A percentile compares a stretch with the other conserved stretches of the same genome.
These are phyloP conservation scores for Drosophila prosaltans DNA, from an alignment of 1,140 invertebrate species.

Conservation along the genomic window DNA sequence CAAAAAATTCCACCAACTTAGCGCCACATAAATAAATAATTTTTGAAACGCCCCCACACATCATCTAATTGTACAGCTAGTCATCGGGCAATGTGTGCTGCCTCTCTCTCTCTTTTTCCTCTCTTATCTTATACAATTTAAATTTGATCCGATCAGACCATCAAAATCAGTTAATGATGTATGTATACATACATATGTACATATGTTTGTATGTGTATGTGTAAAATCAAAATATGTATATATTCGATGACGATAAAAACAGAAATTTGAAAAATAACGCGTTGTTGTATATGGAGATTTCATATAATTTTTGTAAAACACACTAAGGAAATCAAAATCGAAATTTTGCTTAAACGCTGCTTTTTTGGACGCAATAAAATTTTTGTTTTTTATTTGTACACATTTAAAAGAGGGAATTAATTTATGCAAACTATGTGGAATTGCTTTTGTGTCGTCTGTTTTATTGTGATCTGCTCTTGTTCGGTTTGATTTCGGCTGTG, in stretches of 20 bases:
- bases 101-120: not conserved
- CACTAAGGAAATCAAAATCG: slow-evolving; percentile 37
- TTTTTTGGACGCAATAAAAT: slow-evolving; percentile 53
- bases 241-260: not conserved
- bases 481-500: slow-evolving; percentile 8
- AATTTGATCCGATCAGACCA: too few relatives aligned
- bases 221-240: not conserved
- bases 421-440: slow-evolving; percentile 73
- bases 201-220: not conserved
- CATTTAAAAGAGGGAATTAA: slow-evolving; percentile 46
- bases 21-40: slow-evolving; percentile 7
- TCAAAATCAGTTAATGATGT: too few relatives aligned
- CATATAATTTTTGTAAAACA: slow-evolving; percentile 30
- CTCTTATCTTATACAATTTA: too few relatives aligned
- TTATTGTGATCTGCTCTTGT: not conserved
- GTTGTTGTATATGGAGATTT: slow-evolving; percentile 32
- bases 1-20: slow-evolving; percentile 1
- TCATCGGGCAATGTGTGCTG: slow-evolving; percentile 11
- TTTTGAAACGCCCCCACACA: slow-evolving; percentile 17
- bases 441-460: slow-evolving; percentile 38
- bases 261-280: not conserved
- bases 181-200: too few relatives aligned
- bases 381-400: slow-evolving; percentile 56
- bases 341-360: slow-evolving; percentile 40
- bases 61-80: slow-evolving; percentile 23